Evolutionary conservation across 2,113 vertebrate genomes (phyloP), one percentile per base, ranked within the genome.

Genomic region (Plestiodon gilberti): DNA sequence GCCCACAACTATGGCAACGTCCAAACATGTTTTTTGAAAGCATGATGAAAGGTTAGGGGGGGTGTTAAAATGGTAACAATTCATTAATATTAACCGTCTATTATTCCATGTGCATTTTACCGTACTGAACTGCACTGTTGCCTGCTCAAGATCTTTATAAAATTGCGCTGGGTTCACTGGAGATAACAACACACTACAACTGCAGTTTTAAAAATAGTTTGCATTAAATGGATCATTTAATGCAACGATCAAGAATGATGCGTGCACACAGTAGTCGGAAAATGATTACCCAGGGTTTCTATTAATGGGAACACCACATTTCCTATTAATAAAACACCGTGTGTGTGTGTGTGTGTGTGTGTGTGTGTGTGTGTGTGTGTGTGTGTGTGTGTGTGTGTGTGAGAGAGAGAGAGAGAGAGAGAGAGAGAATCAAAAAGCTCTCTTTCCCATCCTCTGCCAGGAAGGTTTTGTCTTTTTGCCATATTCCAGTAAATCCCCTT

Each of bases 401-500:
- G 30, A 30, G 52, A 78, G 59, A 40, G 59, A 43, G 82, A 33
- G 57, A 57, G 8, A 18, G 43, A 25, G 48, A 13, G 52, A n/a
- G 52, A 18, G 30, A 59, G 48, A 79, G 59, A 80, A 91, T 84
- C 67, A 89, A n/a, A 86, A 89, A 89, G 88, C 81, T 28, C 43
- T 61, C 67, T 15, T 17, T 70, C 1, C 18, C 0, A 28, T 79
- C 67, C 69, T 7, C 23, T 78, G 74, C 89, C 84, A 92, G 85
- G 77, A 87, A 90, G 70, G 86, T 35, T 70, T 81, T 64, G 86
- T 38, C 71, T 64, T 92, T 91, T 89, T 92, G 92, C 90, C 92
- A 48, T 92, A 91, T 93, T 94, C 93, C 93, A 89, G 91, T 90
- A 95, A 95, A 95, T 91, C 90, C 85, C 81, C 81, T 86, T 89